phyloP scores from a whole-genome alignment of 2,797 vertebrate species.

The Perodicticus potto region DNA sequence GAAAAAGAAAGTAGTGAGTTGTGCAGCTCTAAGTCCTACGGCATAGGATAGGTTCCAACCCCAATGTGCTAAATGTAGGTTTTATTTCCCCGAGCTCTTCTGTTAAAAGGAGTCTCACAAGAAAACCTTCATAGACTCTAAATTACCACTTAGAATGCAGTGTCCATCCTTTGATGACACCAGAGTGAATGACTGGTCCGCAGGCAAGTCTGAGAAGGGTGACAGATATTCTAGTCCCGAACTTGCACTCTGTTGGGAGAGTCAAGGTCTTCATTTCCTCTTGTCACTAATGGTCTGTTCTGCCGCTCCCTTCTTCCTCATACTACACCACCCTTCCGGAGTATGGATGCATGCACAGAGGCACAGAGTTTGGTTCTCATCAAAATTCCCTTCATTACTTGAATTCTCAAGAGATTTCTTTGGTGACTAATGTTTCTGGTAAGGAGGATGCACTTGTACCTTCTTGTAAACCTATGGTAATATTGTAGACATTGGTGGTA shows the following conservation, averaged over 20 bases:
- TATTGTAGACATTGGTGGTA: not conserved
- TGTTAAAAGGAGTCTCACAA: conserved; percentile 10
- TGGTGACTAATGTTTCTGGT: not conserved
- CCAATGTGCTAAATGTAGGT: conserved; percentile 64
- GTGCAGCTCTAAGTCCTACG: not conserved
- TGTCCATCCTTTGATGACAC: not conserved
- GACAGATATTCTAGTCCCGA: not conserved
- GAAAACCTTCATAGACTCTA: conserved; percentile 27
- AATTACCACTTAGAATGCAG: conserved; percentile 4
- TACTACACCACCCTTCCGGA: not conserved
- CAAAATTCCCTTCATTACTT: not conserved
- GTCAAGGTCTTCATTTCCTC: not conserved
- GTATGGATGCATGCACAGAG: not conserved
- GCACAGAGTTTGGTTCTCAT: not conserved
- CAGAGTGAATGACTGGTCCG: not conserved
- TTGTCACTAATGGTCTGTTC: not conserved
- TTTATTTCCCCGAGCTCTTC: conserved; percentile 33
- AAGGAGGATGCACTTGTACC: not conserved
- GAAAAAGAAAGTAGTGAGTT: conserved; percentile 30
- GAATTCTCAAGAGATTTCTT: not conserved
- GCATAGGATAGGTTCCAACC: not conserved
- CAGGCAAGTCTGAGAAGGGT: not conserved
- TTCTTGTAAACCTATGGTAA: not conserved
- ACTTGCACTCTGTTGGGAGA: conserved; percentile 6
- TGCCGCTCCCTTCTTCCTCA: not conserved